Conservation (phyloP, 2,888 invertebrate genomes). For the Drosophila birchii region DNA sequence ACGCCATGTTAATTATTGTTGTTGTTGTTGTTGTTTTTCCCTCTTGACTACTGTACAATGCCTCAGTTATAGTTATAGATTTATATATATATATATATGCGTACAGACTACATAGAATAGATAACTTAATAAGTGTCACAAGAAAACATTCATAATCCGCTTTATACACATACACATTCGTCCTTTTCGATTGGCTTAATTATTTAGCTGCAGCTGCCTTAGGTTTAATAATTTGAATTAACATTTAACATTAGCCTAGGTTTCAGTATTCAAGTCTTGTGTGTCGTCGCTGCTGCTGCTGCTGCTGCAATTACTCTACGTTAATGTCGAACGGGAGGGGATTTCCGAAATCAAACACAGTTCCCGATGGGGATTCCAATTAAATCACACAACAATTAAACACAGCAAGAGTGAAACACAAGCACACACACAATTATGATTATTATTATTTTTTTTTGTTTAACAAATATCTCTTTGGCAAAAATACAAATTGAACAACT, state of each 20-base stretch:
- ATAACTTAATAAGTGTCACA: constrained; percentile 52
- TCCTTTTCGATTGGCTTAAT: constrained; percentile 16
- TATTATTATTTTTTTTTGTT: constrained; percentile 41
- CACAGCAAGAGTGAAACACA: constrained; percentile 26
- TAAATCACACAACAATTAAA: constrained; percentile 24
- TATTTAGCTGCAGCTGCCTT: constrained; percentile 29
- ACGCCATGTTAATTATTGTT: constrained; percentile 50
- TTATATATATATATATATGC: constrained; percentile 18
- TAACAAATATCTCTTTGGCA: constrained; percentile 51
- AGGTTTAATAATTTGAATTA: constrained; percentile 32
- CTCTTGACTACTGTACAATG: constrained; percentile 48
- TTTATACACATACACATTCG: constrained; percentile 50
- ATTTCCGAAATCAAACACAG: constrained; percentile 36
- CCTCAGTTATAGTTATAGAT: constrained; percentile 21
- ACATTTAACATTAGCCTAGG: constrained; percentile 62
- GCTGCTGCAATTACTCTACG: constrained; percentile 47
- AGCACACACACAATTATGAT: constrained; percentile 25
- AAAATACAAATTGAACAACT: constrained; percentile 44
- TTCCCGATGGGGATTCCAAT: constrained; percentile 15
- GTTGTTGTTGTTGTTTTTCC: constrained; percentile 44
- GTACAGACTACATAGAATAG: constrained; percentile 48
- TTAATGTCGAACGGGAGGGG: constrained; percentile 27
- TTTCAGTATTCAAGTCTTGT: constrained; percentile 73
- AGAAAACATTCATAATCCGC: constrained; percentile 60
- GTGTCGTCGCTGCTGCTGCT: constrained; percentile 49